phyloP scores from a whole-genome alignment of 2,113 vertebrate species.

The Halcyon malimbica region DNA sequence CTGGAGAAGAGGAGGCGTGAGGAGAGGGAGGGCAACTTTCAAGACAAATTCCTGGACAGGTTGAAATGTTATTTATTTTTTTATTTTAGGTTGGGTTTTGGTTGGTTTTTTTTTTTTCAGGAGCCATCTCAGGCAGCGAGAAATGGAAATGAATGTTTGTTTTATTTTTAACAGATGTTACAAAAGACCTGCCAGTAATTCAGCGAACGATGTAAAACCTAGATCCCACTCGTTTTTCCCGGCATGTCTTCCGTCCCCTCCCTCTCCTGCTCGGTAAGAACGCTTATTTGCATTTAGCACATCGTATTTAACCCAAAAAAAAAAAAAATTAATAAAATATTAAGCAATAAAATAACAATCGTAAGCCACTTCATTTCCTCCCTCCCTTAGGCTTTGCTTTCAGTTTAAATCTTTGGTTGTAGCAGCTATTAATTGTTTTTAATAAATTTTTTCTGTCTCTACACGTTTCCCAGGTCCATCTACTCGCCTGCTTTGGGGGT shows the following conservation, averaged over 20 bases:
- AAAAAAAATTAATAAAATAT: not conserved
- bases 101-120: conserved; percentile 46
- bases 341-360: conserved; percentile 55
- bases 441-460: conserved; percentile 12
- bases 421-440: conserved; percentile 35
- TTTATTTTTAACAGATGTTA: conserved; percentile 75
- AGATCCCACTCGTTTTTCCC: conserved; percentile 52
- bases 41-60: conserved; percentile 69
- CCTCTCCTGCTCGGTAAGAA: not conserved
- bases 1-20: conserved; percentile 68
- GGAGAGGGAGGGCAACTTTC: conserved; percentile 61
- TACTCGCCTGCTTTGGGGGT: not conserved
- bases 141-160: conserved; percentile 64
- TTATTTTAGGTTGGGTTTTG: conserved; percentile 16
- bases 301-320: not conserved
- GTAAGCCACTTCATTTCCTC: conserved; percentile 33
- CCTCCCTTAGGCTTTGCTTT: conserved; percentile 31
- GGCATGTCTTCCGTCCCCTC: conserved; percentile 45
- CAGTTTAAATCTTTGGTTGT: conserved; percentile 18
- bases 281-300: conserved; percentile 43
- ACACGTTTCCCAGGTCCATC: not conserved
- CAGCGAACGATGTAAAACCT: conserved; percentile 50
- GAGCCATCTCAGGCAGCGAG: conserved; percentile 63
- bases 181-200: conserved; percentile 68
- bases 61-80: conserved; percentile 59